Base-by-base conservation (phyloP, 1,140 invertebrate species). In the Neotoxoptera formosana region DNA sequence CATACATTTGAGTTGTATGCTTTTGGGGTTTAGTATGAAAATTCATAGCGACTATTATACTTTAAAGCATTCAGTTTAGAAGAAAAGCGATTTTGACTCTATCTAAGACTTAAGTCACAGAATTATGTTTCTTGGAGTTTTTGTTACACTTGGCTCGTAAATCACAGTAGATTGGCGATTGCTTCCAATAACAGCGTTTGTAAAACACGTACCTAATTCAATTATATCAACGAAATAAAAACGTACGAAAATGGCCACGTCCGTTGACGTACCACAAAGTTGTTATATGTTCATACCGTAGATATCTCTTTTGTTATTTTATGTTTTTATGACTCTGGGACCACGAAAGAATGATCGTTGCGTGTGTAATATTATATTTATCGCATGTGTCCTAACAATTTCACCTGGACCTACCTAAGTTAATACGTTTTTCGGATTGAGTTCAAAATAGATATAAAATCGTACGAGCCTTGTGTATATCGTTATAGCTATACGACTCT, bases 371-470 rank as follows among this genome's bases (percentile, higher is more conserved):
- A n/a, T 67, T n/a, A 21, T 53, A 53, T 23, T 67, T 76, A n/a
- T 76, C 21, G 60, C n/a, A 34, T n/a, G 60, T 7, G 60, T 20
- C n/a, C 60, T 20, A 76, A 76, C 30, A n/a, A 17, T n/a, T 76
- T 76, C 6, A 76, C 17, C 17, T 76, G 60, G n/a, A 76, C 60
- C 21, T 34, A 21, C 20, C 51, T 53, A 53, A 53, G 51, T 53
- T 53, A 53, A 53, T 53, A 53, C 6, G 21, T 53, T 67, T n/a
- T 9, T 67, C 3, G 11, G 11, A 67, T 67, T 67, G n/a, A 76
- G 60, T n/a, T n/a, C n/a, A 76, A 76, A 76, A 34, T n/a, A 76
- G 60, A 76, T n/a, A 76, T 76, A 76, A n/a, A n/a, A 76, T 76
- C 60, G 60, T 30, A 76, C 60, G n/a, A 11, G n/a, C 60, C 17